Evolutionary conservation across 2,113 vertebrate species (phyloP).

Genomic region (Notarius quadriscutis): DNA sequence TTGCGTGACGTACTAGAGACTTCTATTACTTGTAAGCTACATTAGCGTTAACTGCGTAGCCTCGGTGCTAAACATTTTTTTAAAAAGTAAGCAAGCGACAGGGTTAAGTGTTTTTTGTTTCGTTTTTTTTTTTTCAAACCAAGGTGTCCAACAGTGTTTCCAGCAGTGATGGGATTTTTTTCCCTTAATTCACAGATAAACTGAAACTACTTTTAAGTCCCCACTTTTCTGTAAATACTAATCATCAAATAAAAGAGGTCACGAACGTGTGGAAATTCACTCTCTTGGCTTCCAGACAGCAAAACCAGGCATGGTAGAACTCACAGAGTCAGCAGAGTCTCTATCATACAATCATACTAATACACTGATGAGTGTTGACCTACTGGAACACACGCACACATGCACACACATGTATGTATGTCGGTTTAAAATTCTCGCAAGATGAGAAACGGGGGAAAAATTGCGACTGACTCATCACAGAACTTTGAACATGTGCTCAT

Average conservation of each 20-base stretch:
- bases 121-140: too few species aligned
- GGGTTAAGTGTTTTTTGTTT: neutral
- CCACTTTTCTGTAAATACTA: neutral
- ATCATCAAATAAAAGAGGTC: neutral
- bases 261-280: neutral
- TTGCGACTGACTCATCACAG: constrained; percentile 18
- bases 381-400: constrained; percentile 40
- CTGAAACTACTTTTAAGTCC: neutral
- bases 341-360: neutral
- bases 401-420: neutral
- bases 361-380: constrained; percentile 20
- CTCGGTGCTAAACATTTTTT: neutral
- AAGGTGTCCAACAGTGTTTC: neutral
- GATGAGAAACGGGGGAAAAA: constrained; percentile 20
- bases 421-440: neutral
- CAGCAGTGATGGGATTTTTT: neutral
- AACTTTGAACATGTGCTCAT: constrained; percentile 25
- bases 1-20: neutral
- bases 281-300: neutral
- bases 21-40: neutral
- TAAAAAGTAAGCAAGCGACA: neutral
- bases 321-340: constrained; percentile 22
- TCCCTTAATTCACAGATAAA: neutral
- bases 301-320: neutral
- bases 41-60: neutral